Percentiles rank a stretch among this genome's conserved stretches.
These are phyloP conservation scores for Serranus cabrilla DNA, from an alignment of 2,797 vertebrate species.

Conservation along the genomic window DNA sequence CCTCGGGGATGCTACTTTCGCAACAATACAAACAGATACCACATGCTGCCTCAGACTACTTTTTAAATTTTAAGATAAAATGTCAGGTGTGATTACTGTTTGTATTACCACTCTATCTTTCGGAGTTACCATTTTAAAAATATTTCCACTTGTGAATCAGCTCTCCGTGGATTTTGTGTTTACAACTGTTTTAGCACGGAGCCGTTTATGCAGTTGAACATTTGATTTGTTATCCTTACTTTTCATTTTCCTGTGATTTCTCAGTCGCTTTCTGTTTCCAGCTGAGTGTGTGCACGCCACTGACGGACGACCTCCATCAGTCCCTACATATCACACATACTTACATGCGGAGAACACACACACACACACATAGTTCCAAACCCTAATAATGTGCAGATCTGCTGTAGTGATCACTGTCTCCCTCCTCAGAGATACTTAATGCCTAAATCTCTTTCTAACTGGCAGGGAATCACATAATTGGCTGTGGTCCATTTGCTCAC, in stretches of 20 bases:
- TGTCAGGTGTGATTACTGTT: slow-evolving; percentile 50
- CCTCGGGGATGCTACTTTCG: slow-evolving; percentile 42
- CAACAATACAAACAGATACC: slow-evolving; percentile 46
- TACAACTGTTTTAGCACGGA: neutral
- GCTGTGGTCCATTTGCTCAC: slow-evolving; percentile 82
- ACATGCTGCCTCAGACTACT: slow-evolving; percentile 36
- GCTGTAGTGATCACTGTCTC: slow-evolving; percentile 72
- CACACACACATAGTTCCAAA: slow-evolving; percentile 38
- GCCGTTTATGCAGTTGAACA: slow-evolving; percentile 7
- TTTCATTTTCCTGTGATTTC: slow-evolving; percentile 4
- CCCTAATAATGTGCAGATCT: slow-evolving; percentile 67
- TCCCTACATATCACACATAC: slow-evolving; percentile 19
- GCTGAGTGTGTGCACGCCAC: neutral
- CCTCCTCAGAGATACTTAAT: slow-evolving; percentile 79
- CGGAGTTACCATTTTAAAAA: slow-evolving; percentile 19
- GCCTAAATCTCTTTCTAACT: slow-evolving; percentile 84
- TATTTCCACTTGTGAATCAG: slow-evolving; percentile 10
- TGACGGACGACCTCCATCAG: slow-evolving; percentile 16
- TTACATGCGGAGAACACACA: slow-evolving; percentile 19
- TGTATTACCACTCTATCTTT: slow-evolving; percentile 26
- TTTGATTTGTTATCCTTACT: neutral
- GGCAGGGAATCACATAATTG: slow-evolving; percentile 84
- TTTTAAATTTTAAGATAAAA: slow-evolving; percentile 46
- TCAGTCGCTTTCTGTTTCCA: slow-evolving; percentile 2
- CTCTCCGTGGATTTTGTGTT: slow-evolving; percentile 31